Conservation (phyloP, 2,113 vertebrate species). For the Nothocercus julius region DNA sequence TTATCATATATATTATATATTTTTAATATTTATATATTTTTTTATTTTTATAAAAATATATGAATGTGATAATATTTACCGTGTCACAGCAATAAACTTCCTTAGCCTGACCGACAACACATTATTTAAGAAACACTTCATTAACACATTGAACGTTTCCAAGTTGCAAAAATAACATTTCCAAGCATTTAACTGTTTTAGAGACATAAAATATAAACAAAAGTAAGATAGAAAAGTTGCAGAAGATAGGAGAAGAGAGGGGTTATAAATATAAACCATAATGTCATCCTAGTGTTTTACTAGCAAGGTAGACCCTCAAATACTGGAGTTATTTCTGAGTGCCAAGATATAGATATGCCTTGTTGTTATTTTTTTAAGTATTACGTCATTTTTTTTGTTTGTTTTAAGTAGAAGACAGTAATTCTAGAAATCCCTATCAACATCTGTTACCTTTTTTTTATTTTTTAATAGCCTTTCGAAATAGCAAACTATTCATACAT, state of each 20-base stretch:
- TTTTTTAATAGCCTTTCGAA: slow-evolving; percentile 38
- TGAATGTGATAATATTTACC: slow-evolving; percentile 21
- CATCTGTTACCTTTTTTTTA: background rate
- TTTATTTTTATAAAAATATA: background rate
- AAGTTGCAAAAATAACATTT: slow-evolving; percentile 10
- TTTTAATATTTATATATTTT: too few species aligned
- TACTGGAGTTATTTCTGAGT: background rate
- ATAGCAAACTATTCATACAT: background rate
- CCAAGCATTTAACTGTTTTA: background rate
- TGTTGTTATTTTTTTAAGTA: background rate
- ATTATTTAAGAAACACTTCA: slow-evolving; percentile 20
- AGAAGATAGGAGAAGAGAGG: background rate
- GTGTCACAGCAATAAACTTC: background rate
- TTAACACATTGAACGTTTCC: background rate
- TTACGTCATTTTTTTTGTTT: background rate
- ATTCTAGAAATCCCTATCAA: background rate
- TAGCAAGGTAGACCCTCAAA: background rate
- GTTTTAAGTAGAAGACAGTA: background rate
- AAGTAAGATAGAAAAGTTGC: background rate
- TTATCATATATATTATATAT: background rate
- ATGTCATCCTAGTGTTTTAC: background rate
- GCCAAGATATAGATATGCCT: background rate
- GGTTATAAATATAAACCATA: background rate
- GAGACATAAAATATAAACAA: slow-evolving; percentile 7
- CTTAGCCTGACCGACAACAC: background rate